Conservation (phyloP, 2,888 invertebrate species). For the Stratiomys singularior region DNA sequence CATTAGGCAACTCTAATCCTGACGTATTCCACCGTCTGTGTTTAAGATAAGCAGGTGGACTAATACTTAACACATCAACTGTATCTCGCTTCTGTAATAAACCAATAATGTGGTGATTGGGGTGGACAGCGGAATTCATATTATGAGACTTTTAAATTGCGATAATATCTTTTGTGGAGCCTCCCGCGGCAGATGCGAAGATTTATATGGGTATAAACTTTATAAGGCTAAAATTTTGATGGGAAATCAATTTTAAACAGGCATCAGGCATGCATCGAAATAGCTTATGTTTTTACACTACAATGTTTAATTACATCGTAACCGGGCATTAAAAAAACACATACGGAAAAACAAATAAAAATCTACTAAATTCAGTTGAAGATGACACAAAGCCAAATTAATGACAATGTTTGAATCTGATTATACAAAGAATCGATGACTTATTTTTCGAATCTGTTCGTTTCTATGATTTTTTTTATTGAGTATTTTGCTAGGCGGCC, state of each 20-base stretch:
- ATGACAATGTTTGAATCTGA: constrained; percentile 22
- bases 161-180: constrained; percentile 36
- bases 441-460: constrained; percentile 27
- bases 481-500: constrained; percentile 4
- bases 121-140: constrained; percentile 18
- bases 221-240: constrained; percentile 39
- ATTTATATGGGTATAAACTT: constrained; percentile 23
- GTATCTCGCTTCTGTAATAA: neutral
- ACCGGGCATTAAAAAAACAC: neutral
- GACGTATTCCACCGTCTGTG: too few species aligned
- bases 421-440: constrained; percentile 23
- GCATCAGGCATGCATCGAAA: constrained; percentile 12
- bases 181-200: constrained; percentile 10
- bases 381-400: constrained; percentile 41
- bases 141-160: constrained; percentile 12
- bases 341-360: constrained; percentile 1
- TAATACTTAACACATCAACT: neutral
- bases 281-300: constrained; percentile 16
- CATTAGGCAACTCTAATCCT: too few species aligned
- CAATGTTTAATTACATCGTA: constrained; percentile 12
- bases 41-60: too few species aligned
- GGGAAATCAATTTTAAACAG: constrained; percentile 40
- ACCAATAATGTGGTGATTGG: constrained; percentile 11
- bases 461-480: neutral
- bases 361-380: constrained; percentile 1